Evolutionary conservation across 2,113 vertebrate species (phyloP), one percentile per base, ranked within the genome.

Genomic region (Myrmecophaga tridactyla): DNA sequence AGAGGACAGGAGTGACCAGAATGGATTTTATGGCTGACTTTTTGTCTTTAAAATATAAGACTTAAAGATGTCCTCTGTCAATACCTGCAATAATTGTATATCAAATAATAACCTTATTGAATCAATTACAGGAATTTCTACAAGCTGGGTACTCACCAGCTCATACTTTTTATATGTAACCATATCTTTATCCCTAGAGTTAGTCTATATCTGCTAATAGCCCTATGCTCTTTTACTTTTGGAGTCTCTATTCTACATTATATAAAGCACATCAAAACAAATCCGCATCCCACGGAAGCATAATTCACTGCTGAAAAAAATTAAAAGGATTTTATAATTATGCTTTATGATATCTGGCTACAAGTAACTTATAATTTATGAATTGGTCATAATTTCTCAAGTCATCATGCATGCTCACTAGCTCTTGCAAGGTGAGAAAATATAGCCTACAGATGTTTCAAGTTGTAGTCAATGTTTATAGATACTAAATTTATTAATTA

Each of bases 301-400:
- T 94, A 95, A 92, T 73, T 96, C 48, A 88, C 58, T 90, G 81
- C 25, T 88, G 7, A 76, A 73, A 87, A 89, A 95, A 39, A 73
- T 82, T 34, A 51, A 76, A 53, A 93, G 46, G 43, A 89, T 96
- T 96, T 95, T 96, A 76, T 78, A 96, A 95, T 94, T 96, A 84
- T 77, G 63, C 88, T 97, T 94, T 94, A 96, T 41, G 43, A 94
- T 86, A 96, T 91, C 89, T 97, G 80, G 86, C 95, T 91, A 83
- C 58, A 97, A 93, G 89, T 91, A 91, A 94, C 86, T 92, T 94
- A 65, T 94, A 82, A 96, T 86, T 95, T 94, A 96, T 92, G 83
- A 96, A 84, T 70, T 92, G 80, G 58, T 94, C 84, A 65, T 76
- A 96, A 94, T 94, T 94, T 91, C 73, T 91, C 78, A 94, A 96